A percentile compares a stretch with the other conserved stretches of the same genome.
phyloP scores from a whole-genome alignment of 2,888 invertebrate species.

The Dicranocentrus wangi region DNA sequence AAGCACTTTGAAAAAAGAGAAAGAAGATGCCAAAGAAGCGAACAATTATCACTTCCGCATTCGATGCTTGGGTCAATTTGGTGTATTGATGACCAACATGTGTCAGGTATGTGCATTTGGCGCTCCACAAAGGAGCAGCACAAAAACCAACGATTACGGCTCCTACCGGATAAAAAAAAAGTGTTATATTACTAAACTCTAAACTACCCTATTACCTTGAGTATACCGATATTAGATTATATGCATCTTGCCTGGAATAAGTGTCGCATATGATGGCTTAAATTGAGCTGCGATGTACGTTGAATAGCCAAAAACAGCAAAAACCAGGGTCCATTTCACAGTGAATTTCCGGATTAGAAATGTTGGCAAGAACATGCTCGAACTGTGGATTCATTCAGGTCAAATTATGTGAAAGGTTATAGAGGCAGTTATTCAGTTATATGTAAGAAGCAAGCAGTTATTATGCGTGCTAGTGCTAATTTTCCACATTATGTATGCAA shows the following conservation, averaged over 20 bases:
- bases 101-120: constrained; percentile 97
- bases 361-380: constrained; percentile 94
- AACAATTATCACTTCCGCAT: constrained; percentile 93
- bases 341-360: constrained; percentile 93
- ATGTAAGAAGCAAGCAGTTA: no score
- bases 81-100: constrained; percentile 89
- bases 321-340: constrained; percentile 95
- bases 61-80: constrained; percentile 84
- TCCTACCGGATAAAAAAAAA: no score
- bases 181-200: background rate
- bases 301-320: constrained; percentile 92
- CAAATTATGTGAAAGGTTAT: background rate
- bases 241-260: constrained; percentile 83
- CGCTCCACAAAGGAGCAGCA: constrained; percentile 95
- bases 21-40: constrained; percentile 99
- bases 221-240: background rate
- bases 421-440: no score
- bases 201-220: no score
- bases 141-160: constrained; percentile 95
- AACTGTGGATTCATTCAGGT: constrained; percentile 25
- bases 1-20: constrained; percentile 92
- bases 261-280: constrained; percentile 89
- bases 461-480: no score
- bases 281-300: constrained; percentile 96
- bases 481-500: no score